Percentiles rank a stretch among this genome's conserved stretches.
phyloP scores from a whole-genome alignment of 2,888 invertebrate genomes.

The Hyalella azteca region DNA sequence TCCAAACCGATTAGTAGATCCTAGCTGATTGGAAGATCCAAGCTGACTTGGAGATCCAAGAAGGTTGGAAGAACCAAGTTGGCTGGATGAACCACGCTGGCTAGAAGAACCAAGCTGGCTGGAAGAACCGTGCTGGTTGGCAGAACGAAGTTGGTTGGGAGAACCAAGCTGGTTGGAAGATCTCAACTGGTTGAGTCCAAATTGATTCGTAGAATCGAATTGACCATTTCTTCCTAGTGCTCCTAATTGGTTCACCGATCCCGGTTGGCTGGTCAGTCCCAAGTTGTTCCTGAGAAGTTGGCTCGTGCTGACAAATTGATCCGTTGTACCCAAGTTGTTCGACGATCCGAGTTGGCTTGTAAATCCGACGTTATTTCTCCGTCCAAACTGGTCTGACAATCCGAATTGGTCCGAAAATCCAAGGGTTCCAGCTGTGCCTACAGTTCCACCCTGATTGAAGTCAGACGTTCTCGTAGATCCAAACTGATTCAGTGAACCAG shows the following conservation, averaged over 20 bases:
- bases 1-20: not conserved
- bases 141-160: not conserved
- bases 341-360: not conserved
- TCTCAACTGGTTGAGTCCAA: not conserved
- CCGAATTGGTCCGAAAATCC: not conserved
- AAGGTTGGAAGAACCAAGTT: not conserved
- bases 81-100: not conserved
- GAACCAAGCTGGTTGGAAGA: not conserved
- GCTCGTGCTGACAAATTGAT: no score
- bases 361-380: not conserved
- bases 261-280: no score
- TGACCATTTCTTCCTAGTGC: no score
- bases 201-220: not conserved
- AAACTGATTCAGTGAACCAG: not conserved
- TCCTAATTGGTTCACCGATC: no score
- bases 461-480: not conserved
- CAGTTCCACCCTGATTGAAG: not conserved
- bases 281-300: no score
- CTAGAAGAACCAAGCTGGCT: not conserved
- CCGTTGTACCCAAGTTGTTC: not conserved
- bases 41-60: not conserved
- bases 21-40: constrained; percentile 1
- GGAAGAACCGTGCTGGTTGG: not conserved
- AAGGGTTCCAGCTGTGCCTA: not conserved
- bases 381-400: not conserved